These are phyloP conservation scores for Sminthurides bifidus DNA, from an alignment of 1,140 invertebrate genomes.

Conservation along the genomic window DNA sequence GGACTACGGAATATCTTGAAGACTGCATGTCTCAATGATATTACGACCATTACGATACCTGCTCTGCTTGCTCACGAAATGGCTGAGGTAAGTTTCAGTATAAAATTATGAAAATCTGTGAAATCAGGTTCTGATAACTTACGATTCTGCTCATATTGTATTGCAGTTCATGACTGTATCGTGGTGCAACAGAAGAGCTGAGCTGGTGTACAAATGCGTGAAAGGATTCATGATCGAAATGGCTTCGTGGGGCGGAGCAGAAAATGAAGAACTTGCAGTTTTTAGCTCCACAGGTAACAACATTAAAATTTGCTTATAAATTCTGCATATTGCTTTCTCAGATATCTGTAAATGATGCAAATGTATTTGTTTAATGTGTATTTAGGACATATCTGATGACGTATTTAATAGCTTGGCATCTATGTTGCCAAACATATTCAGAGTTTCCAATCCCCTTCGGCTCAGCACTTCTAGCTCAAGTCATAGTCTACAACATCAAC, in stretches of 20 bases:
- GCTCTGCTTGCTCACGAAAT: conserved; percentile 83
- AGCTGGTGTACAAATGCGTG: conserved; percentile 94
- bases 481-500: conserved; percentile 30
- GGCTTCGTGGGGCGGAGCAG: conserved; percentile 78
- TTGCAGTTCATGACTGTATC: conserved; percentile 84
- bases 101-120: background rate
- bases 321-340: background rate
- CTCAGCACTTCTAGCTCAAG: conserved; percentile 41
- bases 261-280: conserved; percentile 79
- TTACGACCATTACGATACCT: conserved; percentile 85
- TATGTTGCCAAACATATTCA: conserved; percentile 80
- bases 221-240: conserved; percentile 99
- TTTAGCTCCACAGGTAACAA: conserved; percentile 55
- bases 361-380: background rate
- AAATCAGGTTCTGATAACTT: background rate
- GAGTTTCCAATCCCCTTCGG: conserved; percentile 74
- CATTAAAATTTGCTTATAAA: background rate
- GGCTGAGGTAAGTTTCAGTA: conserved; percentile 62
- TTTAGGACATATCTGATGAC: conserved; percentile 66
- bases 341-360: background rate
- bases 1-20: conserved; percentile 84
- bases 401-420: conserved; percentile 69
- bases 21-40: conserved; percentile 81
- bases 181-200: conserved; percentile 90
- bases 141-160: conserved; percentile 23